phyloP scores from a whole-genome alignment of 1,140 invertebrate genomes.

The Rhopalosiphum padi region DNA sequence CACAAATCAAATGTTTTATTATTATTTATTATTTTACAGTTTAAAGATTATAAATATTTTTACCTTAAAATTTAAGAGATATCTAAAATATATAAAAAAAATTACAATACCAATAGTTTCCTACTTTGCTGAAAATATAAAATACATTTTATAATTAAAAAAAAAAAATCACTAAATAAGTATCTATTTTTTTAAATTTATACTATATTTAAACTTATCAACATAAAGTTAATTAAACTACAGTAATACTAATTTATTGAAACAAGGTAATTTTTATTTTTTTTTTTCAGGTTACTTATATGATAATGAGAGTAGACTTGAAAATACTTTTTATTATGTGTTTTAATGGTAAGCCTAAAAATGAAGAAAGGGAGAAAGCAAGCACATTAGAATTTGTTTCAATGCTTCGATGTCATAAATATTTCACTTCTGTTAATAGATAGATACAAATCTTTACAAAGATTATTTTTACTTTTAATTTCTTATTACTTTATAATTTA shows the following conservation, averaged over 20 bases:
- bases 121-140: background rate
- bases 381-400: constrained; percentile 38
- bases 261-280: background rate
- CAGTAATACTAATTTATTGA: background rate
- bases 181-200: background rate
- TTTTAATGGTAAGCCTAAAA: constrained; percentile 26
- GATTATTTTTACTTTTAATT: background rate
- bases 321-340: constrained; percentile 32
- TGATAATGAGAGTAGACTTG: constrained; percentile 13
- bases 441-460: background rate
- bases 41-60: background rate
- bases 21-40: background rate
- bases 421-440: constrained; percentile 35
- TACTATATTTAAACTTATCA: background rate
- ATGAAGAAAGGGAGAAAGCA: constrained; percentile 44
- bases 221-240: too few species aligned
- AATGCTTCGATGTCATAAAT: constrained; percentile 31
- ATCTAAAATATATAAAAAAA: too few species aligned
- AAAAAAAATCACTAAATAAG: background rate
- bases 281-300: constrained; percentile 35
- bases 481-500: background rate
- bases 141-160: background rate
- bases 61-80: too few species aligned
- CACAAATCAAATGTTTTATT: too few species aligned
- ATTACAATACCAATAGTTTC: too few species aligned